Evolutionary conservation across 2,888 invertebrate species (phyloP).

Genomic region (Autographa gamma): DNA sequence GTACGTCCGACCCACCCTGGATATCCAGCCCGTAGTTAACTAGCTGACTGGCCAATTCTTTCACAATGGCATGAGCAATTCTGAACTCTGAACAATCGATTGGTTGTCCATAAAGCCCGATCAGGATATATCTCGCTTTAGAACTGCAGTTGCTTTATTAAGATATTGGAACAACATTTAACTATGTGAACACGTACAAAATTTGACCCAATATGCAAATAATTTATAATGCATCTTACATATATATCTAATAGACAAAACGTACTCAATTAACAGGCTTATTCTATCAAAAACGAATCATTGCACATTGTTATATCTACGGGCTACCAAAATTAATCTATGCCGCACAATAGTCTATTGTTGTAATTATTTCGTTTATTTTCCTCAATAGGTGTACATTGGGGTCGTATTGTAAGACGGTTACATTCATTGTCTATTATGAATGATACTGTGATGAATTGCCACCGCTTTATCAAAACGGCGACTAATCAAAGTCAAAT

Average conservation of each 20-base stretch:
- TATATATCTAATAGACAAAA: conserved; percentile 13
- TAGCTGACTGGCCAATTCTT: conserved; percentile 5
- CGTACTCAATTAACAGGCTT: conserved; percentile 11
- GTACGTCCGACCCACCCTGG: conserved; percentile 1
- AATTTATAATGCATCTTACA: background rate
- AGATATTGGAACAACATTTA: background rate
- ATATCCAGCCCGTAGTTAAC: background rate
- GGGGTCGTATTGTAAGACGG: conserved; percentile 42
- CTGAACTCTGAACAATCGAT: background rate
- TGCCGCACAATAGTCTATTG: conserved; percentile 45
- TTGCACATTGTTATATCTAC: conserved; percentile 32
- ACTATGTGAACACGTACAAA: background rate
- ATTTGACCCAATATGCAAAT: background rate
- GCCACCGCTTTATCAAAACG: conserved; percentile 1
- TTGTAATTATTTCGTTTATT: conserved; percentile 55
- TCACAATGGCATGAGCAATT: background rate
- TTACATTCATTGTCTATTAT: conserved; percentile 37
- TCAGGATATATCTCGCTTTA: background rate
- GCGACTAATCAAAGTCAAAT: conserved; percentile 33
- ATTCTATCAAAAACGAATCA: conserved; percentile 29
- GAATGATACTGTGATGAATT: conserved; percentile 34
- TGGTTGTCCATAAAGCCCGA: conserved; percentile 1
- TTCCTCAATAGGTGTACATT: conserved; percentile 49
- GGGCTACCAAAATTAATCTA: conserved; percentile 50
- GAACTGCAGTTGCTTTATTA: background rate